These are phyloP conservation scores for Romanogobio albipinnatus DNA, from an alignment of 2,113 vertebrate genomes.

Conservation along the genomic window DNA sequence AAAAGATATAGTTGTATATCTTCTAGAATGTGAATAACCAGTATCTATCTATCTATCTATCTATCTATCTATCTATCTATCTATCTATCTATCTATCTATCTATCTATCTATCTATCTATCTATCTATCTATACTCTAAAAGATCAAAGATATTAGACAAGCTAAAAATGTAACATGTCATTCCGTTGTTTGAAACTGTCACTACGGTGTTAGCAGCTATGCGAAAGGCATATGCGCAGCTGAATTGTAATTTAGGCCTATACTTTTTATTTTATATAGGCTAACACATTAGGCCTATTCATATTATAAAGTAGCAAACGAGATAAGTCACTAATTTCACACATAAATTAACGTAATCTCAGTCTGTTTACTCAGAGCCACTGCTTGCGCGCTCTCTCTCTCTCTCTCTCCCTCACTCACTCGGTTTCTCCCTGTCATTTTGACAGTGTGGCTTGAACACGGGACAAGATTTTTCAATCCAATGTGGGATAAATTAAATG, in stretches of 20 bases:
- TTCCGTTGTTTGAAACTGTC: not conserved
- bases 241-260: not conserved
- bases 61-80: not conserved
- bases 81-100: not conserved
- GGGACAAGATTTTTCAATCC: slow-evolving; percentile 66
- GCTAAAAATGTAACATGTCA: not conserved
- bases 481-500: slow-evolving; percentile 73
- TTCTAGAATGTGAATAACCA: not conserved
- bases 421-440: slow-evolving; percentile 61
- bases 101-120: no score
- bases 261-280: not conserved
- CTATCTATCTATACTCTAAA: not conserved
- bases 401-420: slow-evolving; percentile 21
- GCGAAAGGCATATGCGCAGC: not conserved
- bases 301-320: not conserved
- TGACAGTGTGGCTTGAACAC: slow-evolving; percentile 69
- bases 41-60: no score
- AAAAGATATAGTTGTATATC: not conserved
- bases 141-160: not conserved
- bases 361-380: slow-evolving; percentile 5
- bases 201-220: not conserved
- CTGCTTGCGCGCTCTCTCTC: not conserved
- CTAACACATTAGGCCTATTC: not conserved
- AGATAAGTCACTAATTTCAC: not conserved
- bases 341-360: not conserved